Percentiles rank a stretch among this genome's conserved stretches.
Conservation (phyloP, 2,888 invertebrate species). For the Hylaea fasciaria region DNA sequence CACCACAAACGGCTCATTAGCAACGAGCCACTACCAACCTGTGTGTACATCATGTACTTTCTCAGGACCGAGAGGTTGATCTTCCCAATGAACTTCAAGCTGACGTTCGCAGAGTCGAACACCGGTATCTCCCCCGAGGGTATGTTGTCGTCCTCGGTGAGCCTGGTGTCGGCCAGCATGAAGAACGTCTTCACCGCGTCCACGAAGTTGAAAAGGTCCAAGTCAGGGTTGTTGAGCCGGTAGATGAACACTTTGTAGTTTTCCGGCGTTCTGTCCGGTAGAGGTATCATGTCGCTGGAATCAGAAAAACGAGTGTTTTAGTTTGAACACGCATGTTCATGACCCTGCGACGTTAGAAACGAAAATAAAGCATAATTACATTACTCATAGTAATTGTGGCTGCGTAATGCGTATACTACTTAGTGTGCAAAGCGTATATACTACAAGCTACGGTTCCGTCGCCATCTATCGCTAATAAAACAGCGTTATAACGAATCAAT, state of each 20-base stretch:
- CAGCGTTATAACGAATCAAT: too few species aligned
- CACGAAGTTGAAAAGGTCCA: conserved; percentile 87
- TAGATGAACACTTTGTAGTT: conserved; percentile 88
- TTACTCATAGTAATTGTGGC: too few species aligned
- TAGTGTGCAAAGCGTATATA: too few species aligned
- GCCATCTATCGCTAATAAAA: too few species aligned
- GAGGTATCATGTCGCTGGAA: conserved; percentile 88
- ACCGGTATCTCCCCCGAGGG: conserved; percentile 89
- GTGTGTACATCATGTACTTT: conserved; percentile 89
- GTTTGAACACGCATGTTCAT: neutral
- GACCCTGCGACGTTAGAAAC: too few species aligned
- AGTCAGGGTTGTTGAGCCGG: conserved; percentile 85
- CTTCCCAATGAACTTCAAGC: conserved; percentile 87
- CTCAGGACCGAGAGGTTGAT: conserved; percentile 86
- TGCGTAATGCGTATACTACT: too few species aligned
- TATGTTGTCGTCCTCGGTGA: conserved; percentile 85
- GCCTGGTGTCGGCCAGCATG: conserved; percentile 89
- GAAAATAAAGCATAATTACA: too few species aligned
- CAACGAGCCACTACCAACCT: too few species aligned
- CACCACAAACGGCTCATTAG: too few species aligned
- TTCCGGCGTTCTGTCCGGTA: conserved; percentile 87
- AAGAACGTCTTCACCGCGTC: conserved; percentile 89
- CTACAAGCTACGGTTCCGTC: too few species aligned
- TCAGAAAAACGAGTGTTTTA: neutral
- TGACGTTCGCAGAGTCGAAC: conserved; percentile 88